Evolutionary conservation across 1,140 invertebrate species (phyloP), one percentile per base, ranked within the genome.

Genomic region (Halesus radiatus): DNA sequence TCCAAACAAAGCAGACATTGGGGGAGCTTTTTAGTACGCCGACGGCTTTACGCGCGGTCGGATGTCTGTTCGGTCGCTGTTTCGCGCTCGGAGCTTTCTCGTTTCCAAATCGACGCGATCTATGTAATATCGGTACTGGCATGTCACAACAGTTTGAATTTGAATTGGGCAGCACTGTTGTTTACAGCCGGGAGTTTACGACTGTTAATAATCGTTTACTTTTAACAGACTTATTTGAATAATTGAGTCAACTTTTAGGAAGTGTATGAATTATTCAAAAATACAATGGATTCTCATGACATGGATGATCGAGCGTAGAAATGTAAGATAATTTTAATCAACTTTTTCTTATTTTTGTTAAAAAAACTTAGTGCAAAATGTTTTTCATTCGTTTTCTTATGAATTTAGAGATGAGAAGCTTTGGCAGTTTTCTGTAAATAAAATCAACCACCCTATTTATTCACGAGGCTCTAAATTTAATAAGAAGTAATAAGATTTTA

Each of bases 21-120:
- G 62, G 62, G 62, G n/a, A 66, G 62, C 10, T 66, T 66, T 66
- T 66, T 29, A 66, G 62, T 66, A 66, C 62, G 62, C 62, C 26
- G 62, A 66, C 62, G 62, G 29, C 62, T 66, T 66, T 66, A 32
- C 10, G 13, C 29, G 26, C n/a, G 22, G 26, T 22, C 7, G 62
- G 62, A 66, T 29, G 62, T 66, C 16, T n/a, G 26, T 32, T 7
- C 10, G 22, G 26, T 10, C 15, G 23, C 23, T 66, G n/a, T 26
- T 8, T n/a, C 10, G 37, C 8, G 37, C 37, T 45, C 37, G 2
- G 62, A 66, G 29, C 62, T 66, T 29, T 16, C 29, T n/a, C 62
- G 22, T 32, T 26, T 32, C 16, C n/a, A 26, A 29, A 66, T 29
- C 26, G 62, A 22, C 22, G 62, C 62, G 62, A 66, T 66, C 62